These are phyloP conservation scores for Rhabdomys dilectus DNA, from an alignment of 2,113 vertebrate genomes.

Conservation along the genomic window DNA sequence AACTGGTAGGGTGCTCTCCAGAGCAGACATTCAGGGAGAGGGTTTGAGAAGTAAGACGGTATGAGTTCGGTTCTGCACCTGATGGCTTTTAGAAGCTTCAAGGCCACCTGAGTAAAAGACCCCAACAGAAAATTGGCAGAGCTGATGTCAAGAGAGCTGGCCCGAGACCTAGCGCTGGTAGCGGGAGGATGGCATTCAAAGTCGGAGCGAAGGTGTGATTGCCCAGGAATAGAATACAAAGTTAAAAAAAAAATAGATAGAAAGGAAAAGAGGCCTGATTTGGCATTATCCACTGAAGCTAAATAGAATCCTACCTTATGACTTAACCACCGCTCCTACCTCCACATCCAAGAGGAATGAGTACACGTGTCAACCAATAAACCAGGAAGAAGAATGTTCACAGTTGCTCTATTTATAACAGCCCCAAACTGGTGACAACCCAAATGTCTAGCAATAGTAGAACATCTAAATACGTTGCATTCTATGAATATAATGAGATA, in stretches of 20 bases:
- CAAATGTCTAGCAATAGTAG: constrained; percentile 44
- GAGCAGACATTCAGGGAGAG: background rate
- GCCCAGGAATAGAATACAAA: constrained; percentile 61
- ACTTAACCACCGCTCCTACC: constrained; percentile 42
- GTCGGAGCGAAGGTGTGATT: constrained; percentile 54
- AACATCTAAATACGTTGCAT: constrained; percentile 20
- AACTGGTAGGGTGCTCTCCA: background rate
- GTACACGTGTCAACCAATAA: constrained; percentile 36
- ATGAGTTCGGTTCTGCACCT: background rate
- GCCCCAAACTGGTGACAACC: constrained; percentile 41
- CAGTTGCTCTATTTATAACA: constrained; percentile 32
- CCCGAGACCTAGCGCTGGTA: constrained; percentile 40
- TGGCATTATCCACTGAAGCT: constrained; percentile 24
- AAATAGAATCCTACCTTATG: constrained; percentile 48
- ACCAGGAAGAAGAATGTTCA: constrained; percentile 17
- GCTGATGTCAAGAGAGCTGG: constrained; percentile 5
- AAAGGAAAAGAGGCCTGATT: constrained; percentile 23
- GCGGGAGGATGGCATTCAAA: constrained; percentile 42
- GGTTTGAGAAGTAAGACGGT: background rate
- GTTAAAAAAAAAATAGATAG: background rate
- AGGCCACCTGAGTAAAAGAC: constrained; percentile 30
- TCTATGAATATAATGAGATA: constrained; percentile 16
- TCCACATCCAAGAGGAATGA: background rate
- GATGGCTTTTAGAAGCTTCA: background rate
- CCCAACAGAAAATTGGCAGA: constrained; percentile 45